These are phyloP conservation scores for Bufotes viridis DNA, from an alignment of 2,797 vertebrate genomes.

Conservation along the genomic window DNA sequence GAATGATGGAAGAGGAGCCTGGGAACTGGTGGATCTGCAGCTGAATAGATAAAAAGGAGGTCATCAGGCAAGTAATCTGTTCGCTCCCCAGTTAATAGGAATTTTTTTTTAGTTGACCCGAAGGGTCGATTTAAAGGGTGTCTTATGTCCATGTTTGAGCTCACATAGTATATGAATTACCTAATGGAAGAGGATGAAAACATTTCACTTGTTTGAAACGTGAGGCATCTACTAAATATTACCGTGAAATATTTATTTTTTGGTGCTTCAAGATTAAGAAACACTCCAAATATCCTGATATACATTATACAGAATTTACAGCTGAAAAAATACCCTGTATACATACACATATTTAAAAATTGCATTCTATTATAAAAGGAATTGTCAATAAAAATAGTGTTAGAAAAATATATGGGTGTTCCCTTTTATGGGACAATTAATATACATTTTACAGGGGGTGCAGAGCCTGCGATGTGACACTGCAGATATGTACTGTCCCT, in stretches of 20 bases:
- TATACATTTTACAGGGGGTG: slow-evolving; percentile 34
- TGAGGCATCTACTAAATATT: not conserved
- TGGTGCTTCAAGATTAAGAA: not conserved
- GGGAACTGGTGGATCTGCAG: too few species aligned
- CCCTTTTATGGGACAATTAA: slow-evolving; percentile 12
- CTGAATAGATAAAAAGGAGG: too few species aligned
- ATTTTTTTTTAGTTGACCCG: too few species aligned
- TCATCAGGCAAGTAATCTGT: too few species aligned
- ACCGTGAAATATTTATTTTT: slow-evolving; percentile 42
- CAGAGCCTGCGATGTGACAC: not conserved
- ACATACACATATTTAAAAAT: slow-evolving; percentile 28
- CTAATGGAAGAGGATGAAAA: too few species aligned
- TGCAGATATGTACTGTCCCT: not conserved
- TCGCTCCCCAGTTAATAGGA: too few species aligned
- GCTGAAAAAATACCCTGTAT: slow-evolving; percentile 34
- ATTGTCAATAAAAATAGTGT: slow-evolving; percentile 49
- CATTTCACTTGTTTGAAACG: not conserved
- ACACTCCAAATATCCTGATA: slow-evolving; percentile 37
- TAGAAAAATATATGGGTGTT: slow-evolving; percentile 56
- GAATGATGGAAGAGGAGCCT: too few species aligned
- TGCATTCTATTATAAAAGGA: slow-evolving; percentile 49
- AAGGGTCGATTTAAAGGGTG: too few species aligned
- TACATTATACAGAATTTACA: slow-evolving; percentile 43
- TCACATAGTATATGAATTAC: too few species aligned
- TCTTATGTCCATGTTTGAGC: too few species aligned